Conservation (phyloP, 2,113 vertebrate genomes). For the Spea multiplicata region DNA sequence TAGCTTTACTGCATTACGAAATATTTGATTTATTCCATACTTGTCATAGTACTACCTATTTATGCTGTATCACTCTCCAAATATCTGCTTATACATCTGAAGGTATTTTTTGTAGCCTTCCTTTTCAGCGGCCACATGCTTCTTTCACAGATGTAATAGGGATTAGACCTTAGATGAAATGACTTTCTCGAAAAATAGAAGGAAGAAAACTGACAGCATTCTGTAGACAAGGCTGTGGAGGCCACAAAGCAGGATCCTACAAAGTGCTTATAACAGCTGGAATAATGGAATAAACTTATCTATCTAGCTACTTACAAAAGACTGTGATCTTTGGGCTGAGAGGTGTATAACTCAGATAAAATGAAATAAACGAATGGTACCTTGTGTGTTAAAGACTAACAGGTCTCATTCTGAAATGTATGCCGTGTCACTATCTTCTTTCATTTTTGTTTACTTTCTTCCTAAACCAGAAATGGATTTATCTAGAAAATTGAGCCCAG, state of each 20-base stretch:
- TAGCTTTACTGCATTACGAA: not conserved
- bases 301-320: constrained; percentile 34
- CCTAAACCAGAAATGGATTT: not conserved
- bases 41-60: constrained; percentile 2
- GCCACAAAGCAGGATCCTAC: constrained; percentile 41
- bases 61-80: constrained; percentile 11
- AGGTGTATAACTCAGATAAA: constrained; percentile 35
- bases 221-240: constrained; percentile 39
- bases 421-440: constrained; percentile 12
- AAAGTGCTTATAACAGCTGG: constrained; percentile 37
- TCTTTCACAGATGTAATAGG: constrained; percentile 43
- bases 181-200: constrained; percentile 24
- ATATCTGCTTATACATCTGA: constrained; percentile 35
- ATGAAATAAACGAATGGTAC: constrained; percentile 35
- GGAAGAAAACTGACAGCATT: constrained; percentile 19
- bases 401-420: constrained; percentile 17
- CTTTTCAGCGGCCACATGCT: constrained; percentile 5
- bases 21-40: constrained; percentile 1
- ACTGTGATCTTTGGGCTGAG: constrained; percentile 18
- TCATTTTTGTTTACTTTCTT: constrained; percentile 31
- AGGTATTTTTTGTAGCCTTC: constrained; percentile 9
- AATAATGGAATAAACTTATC: constrained; percentile 45
- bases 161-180: constrained; percentile 40
- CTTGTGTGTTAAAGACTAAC: constrained; percentile 29
- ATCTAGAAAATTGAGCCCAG: constrained; percentile 1